A percentile compares a stretch with the other conserved stretches of the same genome.
These are phyloP conservation scores for Apamea epomidion DNA, from an alignment of 2,888 invertebrate species.

Conservation along the genomic window DNA sequence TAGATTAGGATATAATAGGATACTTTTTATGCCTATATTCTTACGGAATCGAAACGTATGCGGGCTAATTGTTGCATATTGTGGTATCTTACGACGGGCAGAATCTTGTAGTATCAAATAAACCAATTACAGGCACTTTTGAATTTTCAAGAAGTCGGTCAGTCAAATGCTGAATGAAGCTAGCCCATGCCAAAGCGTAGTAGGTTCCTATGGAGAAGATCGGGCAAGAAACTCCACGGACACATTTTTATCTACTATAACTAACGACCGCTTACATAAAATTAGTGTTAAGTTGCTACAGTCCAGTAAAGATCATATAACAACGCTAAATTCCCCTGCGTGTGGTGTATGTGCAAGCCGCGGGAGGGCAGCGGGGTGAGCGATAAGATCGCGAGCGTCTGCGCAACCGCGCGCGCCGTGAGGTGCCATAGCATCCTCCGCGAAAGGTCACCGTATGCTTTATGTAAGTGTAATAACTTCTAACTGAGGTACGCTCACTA, in stretches of 20 bases:
- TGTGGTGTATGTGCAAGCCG: constrained; percentile 49
- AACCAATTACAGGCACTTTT: neutral
- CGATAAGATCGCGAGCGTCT: constrained; percentile 78
- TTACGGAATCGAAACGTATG: too few species aligned
- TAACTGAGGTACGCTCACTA: constrained; percentile 56
- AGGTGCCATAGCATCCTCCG: constrained; percentile 83
- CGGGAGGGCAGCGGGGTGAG: constrained; percentile 73
- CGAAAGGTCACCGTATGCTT: constrained; percentile 83
- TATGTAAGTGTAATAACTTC: constrained; percentile 76
- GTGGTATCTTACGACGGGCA: neutral
- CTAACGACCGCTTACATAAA: neutral
- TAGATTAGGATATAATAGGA: neutral
- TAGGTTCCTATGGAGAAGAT: neutral
- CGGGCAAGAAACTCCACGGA: neutral
- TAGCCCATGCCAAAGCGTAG: neutral
- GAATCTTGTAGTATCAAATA: neutral
- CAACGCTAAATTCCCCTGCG: constrained; percentile 58
- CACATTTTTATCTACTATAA: neutral
- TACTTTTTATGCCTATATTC: neutral
- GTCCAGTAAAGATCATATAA: constrained; percentile 53
- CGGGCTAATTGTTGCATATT: neutral
- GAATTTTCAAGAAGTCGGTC: neutral
- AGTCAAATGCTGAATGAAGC: neutral
- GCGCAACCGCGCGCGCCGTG: constrained; percentile 77
- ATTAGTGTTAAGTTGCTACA: neutral